Evolutionary conservation across 2,888 invertebrate genomes (phyloP), one percentile per base, ranked within the genome.

Genomic region (Lasioglossum pauxillum): DNA sequence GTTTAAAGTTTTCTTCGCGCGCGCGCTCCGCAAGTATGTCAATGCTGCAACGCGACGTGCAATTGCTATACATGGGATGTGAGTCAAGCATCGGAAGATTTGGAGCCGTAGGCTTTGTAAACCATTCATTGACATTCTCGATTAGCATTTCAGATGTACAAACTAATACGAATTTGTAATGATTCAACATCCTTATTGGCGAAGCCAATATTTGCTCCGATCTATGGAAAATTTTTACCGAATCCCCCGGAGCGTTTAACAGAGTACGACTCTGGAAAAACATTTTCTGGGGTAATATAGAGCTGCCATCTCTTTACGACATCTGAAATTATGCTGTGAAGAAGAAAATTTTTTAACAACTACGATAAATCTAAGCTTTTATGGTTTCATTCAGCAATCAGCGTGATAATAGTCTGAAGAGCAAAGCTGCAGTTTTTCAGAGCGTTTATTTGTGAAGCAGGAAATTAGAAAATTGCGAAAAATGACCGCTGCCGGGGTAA

Each of bases 81-180:
- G 71, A 71, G 71, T 71, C 71, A 71, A n/a, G 41, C 41, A 71
- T 71, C 41, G n/a, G 71, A 71, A 41, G 71, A 71, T 71, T 71
- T 14, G n/a, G n/a, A n/a, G 71, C 14, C n/a, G 12, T n/a, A 5
- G n/a, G n/a, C 41, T 69, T 41, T 23, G n/a, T 14, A n/a, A 71
- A n/a, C 5, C 41, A 41, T 23, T 71, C 71, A n/a, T 71, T 71
- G 71, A 41, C 41, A n/a, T 71, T 41, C 12, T 5, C 71, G n/a
- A 71, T 71, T 71, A 41, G 71, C 1, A n/a, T 71, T 71, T n/a
- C 71, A 23, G 38, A 69, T 7, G 31, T 7, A 14, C 60, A 64
- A 64, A 64, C 60, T 19, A 64, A 31, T n/a, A n/a, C 16, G 64
- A 67, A 38, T 23, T 35, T 23, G 10, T 23, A 19, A 69, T 38